phyloP scores from a whole-genome alignment of 2,797 vertebrate genomes.

The Lateolabrax maculatus region DNA sequence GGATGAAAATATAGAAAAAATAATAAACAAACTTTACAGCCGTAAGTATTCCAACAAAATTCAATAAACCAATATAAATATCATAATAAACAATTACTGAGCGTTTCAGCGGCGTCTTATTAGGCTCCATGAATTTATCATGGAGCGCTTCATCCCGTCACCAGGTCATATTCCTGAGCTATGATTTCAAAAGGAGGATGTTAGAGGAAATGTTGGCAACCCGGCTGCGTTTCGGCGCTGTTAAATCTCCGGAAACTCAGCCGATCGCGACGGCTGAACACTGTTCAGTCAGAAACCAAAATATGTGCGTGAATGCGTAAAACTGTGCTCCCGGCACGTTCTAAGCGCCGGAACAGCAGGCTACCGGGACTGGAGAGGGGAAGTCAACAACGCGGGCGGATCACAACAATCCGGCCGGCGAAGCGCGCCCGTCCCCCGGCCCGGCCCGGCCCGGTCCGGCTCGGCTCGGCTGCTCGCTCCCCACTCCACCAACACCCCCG shows the following conservation, averaged over 20 bases:
- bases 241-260: conserved; percentile 5
- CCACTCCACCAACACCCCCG: too few relatives aligned
- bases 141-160: conserved; percentile 44
- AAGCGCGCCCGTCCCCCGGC: conserved; percentile 52
- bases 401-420: conserved; percentile 40
- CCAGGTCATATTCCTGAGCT: conserved; percentile 43
- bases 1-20: background rate
- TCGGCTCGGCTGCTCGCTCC: conserved; percentile 56
- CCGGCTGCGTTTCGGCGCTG: conserved; percentile 21
- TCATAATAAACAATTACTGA: background rate
- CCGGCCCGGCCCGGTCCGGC: conserved; percentile 55
- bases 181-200: conserved; percentile 45
- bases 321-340: background rate
- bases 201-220: conserved; percentile 52
- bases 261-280: background rate
- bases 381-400: conserved; percentile 30
- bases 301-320: background rate
- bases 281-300: background rate
- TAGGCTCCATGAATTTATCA: conserved; percentile 29
- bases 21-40: background rate
- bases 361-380: too few relatives aligned
- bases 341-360: background rate
- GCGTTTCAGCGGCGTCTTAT: background rate
- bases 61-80: background rate
- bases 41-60: background rate